phyloP scores from a whole-genome alignment of 2,113 vertebrate species.

The Gavia stellata region DNA sequence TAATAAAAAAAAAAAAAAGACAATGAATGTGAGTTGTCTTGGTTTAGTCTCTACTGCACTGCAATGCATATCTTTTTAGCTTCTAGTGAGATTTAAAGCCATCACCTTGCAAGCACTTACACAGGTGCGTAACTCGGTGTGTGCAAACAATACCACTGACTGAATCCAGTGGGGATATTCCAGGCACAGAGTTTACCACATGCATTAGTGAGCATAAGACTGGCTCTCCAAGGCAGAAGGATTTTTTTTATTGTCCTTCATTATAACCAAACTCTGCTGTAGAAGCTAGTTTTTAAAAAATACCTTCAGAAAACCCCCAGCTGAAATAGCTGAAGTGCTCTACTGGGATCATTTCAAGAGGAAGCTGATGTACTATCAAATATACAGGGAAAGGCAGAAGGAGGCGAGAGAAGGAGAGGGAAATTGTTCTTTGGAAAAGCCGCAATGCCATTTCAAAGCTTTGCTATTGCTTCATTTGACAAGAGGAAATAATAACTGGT shows the following conservation, averaged over 20 bases:
- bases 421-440: slow-evolving; percentile 36
- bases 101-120: background rate
- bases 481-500: background rate
- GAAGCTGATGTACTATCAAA: slow-evolving; percentile 38
- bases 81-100: slow-evolving; percentile 4
- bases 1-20: background rate
- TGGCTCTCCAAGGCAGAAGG: background rate
- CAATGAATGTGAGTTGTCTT: background rate
- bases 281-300: slow-evolving; percentile 2
- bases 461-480: slow-evolving; percentile 30
- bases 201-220: background rate
- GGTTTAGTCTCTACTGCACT: background rate
- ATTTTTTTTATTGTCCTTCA: slow-evolving; percentile 5
- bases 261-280: slow-evolving; percentile 15
- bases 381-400: background rate
- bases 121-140: background rate
- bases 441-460: background rate
- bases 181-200: background rate
- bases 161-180: background rate
- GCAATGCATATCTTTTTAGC: background rate
- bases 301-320: background rate
- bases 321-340: slow-evolving; percentile 39
- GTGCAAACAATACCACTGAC: background rate
- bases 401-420: background rate
- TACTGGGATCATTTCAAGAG: slow-evolving; percentile 12